These are phyloP conservation scores for Serilophus lunatus DNA, from an alignment of 2,113 vertebrate species.

Conservation along the genomic window DNA sequence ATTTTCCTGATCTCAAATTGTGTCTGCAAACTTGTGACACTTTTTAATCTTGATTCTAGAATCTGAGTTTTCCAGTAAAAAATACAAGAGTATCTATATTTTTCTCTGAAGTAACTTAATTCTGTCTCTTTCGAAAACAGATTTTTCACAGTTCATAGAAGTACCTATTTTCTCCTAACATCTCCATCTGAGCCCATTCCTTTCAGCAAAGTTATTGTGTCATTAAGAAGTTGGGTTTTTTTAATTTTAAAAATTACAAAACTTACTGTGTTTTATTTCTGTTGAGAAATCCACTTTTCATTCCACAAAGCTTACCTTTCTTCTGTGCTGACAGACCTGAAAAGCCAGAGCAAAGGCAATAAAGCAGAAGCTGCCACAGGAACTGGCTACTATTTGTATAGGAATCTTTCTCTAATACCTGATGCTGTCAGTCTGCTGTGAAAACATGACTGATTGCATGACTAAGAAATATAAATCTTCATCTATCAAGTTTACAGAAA, in stretches of 20 bases:
- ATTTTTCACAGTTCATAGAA: background rate
- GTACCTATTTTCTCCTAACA: background rate
- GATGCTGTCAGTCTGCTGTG: background rate
- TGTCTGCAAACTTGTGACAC: background rate
- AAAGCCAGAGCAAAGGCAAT: background rate
- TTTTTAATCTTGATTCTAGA: background rate
- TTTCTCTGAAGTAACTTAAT: background rate
- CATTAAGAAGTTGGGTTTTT: background rate
- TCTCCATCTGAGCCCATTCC: background rate
- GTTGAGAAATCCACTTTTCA: background rate
- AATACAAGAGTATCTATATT: background rate
- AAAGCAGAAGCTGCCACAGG: background rate
- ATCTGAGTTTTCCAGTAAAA: background rate
- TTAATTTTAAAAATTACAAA: background rate
- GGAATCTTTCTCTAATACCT: background rate
- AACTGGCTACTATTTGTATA: background rate
- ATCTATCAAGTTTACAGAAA: background rate
- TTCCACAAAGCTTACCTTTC: background rate
- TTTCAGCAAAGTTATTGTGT: background rate
- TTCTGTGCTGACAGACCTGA: background rate
- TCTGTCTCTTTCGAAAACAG: background rate
- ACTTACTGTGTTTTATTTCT: background rate
- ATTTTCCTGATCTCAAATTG: background rate
- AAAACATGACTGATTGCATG: background rate
- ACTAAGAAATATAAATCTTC: background rate